Percentiles rank a stretch among this genome's conserved stretches.
Conservation (phyloP, 2,888 invertebrate species). For the Microctonus aethiopoides region DNA sequence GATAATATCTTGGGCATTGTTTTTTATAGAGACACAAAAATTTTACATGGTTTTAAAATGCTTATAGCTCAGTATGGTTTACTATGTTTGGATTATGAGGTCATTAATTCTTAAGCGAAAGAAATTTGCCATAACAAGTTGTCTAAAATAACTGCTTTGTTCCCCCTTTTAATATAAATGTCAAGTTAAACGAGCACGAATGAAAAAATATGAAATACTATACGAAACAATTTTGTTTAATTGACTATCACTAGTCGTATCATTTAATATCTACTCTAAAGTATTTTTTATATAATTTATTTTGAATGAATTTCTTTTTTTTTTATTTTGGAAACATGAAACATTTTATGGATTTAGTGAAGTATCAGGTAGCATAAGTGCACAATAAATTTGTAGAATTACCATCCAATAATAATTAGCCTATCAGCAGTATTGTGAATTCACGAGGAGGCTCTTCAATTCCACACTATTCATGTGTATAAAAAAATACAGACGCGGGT, state of each 20-base stretch:
- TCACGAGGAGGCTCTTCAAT: not conserved
- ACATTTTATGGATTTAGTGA: not conserved
- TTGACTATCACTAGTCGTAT: not conserved
- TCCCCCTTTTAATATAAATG: not conserved
- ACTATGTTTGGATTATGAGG: not conserved
- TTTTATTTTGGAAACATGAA: not conserved
- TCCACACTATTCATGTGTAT: no score
- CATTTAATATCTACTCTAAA: no score
- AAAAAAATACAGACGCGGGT: no score
- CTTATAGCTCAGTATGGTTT: not conserved
- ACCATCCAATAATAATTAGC: constrained; percentile 14
- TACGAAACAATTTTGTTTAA: constrained; percentile 2
- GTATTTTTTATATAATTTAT: not conserved
- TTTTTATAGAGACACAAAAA: no score
- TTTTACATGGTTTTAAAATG: no score
- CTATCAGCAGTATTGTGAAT: constrained; percentile 14
- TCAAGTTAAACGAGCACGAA: not conserved
- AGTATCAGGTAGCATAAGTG: not conserved
- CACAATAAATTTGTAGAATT: constrained; percentile 22
- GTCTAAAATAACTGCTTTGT: not conserved
- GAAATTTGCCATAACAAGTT: not conserved
- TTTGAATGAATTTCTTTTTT: not conserved
- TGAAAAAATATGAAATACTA: not conserved
- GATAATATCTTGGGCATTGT: no score
- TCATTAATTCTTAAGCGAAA: no score